phyloP scores from a whole-genome alignment of 2,888 invertebrate species.

The Perdita meconis region DNA sequence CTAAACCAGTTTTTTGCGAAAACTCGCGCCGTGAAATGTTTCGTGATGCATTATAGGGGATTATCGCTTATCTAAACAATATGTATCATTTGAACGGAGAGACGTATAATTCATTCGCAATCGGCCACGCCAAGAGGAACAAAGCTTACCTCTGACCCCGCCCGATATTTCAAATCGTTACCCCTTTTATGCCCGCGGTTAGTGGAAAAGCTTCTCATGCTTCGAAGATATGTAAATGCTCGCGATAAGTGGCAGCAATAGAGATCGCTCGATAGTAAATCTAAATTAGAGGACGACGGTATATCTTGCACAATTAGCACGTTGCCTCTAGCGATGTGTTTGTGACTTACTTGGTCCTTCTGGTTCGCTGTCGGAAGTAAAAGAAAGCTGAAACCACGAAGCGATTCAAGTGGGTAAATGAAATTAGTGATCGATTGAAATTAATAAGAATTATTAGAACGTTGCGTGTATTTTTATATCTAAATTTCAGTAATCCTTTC shows the following conservation, averaged over 20 bases:
- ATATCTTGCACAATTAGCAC: conserved; percentile 10
- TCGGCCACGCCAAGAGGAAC: conserved; percentile 19
- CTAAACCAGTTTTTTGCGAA: conserved; percentile 43
- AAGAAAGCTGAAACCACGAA: too few species aligned
- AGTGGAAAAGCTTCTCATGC: conserved; percentile 17
- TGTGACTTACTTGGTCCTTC: too few species aligned
- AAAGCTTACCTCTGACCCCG: conserved; percentile 30
- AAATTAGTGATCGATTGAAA: too few species aligned
- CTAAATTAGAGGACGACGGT: neutral
- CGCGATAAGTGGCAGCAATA: conserved; percentile 7
- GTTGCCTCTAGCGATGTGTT: neutral
- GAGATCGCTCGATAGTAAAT: conserved; percentile 18
- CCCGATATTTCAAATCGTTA: conserved; percentile 30
- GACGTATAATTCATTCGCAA: conserved; percentile 43
- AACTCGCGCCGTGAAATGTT: conserved; percentile 28
- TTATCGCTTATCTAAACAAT: conserved; percentile 53
- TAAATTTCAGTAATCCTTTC: too few species aligned
- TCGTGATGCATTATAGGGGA: conserved; percentile 34
- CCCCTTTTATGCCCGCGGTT: conserved; percentile 25
- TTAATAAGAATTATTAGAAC: too few species aligned
- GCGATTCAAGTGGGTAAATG: too few species aligned
- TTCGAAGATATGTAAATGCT: conserved; percentile 47
- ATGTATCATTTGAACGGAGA: conserved; percentile 30
- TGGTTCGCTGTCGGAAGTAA: too few species aligned
- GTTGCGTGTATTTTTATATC: too few species aligned